A percentile compares a stretch with the other conserved stretches of the same genome.
phyloP scores from a whole-genome alignment of 64 coral and sea anemone species.

The Montipora efflorescens region DNA sequence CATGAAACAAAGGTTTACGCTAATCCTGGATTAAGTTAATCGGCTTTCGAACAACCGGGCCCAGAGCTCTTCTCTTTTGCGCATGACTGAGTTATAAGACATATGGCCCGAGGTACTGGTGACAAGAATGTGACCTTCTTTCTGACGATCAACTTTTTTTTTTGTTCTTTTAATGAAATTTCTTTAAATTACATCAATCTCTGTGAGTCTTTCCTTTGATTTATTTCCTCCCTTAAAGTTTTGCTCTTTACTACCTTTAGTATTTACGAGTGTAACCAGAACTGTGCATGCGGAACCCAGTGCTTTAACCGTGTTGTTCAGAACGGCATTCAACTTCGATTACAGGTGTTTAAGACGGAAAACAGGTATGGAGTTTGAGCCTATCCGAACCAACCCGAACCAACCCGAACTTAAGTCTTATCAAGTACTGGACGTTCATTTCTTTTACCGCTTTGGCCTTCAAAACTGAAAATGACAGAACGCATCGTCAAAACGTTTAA shows the following conservation, averaged over 20 bases:
- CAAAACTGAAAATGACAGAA: neutral
- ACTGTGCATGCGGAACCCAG: constrained; percentile 82
- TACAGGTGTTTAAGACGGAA: constrained; percentile 98
- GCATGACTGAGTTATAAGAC: too few relatives aligned
- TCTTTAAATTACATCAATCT: neutral
- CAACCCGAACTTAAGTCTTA: too few relatives aligned
- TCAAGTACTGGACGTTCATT: neutral
- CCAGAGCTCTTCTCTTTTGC: too few relatives aligned
- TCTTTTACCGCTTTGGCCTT: neutral
- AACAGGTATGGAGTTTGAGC: constrained; percentile 47
- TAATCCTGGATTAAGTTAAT: too few relatives aligned
- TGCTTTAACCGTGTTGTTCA: constrained; percentile 98
- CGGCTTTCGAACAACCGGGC: too few relatives aligned
- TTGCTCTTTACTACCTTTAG: constrained; percentile 23
- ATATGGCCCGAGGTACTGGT: too few relatives aligned
- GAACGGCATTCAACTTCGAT: constrained; percentile 85
- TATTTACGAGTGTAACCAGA: constrained; percentile 94
- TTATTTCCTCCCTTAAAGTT: neutral
- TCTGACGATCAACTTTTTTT: too few relatives aligned
- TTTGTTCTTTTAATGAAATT: too few relatives aligned
- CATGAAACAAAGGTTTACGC: too few relatives aligned
- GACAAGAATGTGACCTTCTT: too few relatives aligned
- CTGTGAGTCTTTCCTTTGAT: neutral
- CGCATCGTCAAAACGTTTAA: too few relatives aligned
- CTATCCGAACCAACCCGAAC: too few relatives aligned